Base-by-base conservation (phyloP, 2,797 vertebrate genomes). In the Lutjanus argentimaculatus region DNA sequence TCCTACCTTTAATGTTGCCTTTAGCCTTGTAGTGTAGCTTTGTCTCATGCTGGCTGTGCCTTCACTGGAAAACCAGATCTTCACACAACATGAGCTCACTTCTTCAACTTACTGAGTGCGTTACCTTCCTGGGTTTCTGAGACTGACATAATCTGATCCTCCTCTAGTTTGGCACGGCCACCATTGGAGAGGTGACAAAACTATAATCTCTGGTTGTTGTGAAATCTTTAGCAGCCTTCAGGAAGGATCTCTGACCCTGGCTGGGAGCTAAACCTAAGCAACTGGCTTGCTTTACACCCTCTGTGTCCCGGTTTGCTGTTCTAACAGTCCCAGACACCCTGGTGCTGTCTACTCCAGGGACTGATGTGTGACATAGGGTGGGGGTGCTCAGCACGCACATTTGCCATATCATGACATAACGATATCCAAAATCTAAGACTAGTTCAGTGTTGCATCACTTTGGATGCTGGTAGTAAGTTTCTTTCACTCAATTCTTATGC, bases 71-170 rank as follows among this genome's bases (percentile, higher is more conserved):
- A 81, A 2, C 42, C 19, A 56, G 25, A 45, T 55, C 52, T 66
- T 76, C 25, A 67, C 42, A 30, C 9, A 30, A 51, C 65, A 76
- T 16, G 13, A 61, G 56, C 46, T 70, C 22, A 49, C 40, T 40
- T 61, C 51, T 53, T 79, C 19, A 68, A 10, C 25, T 66, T 48
- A 11, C 13, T 63, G 55, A n/a, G 56, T 48, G 36, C 67, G 58
- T 43, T 55, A n/a, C 21, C 59, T 12, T 57, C 49, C 42, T 4
- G 9, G 48, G 61, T 67, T 63, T 78, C 73, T 67, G 63, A 65
- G 25, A 68, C 58, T 72, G 73, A 49, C 71, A 67, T 79, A 21
- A 74, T 69, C 55, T 48, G 25, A 68, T 72, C 48, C 40, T 65
- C 58, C 1, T 22, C 17, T 57, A 46, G 64, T 15, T 80, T 12